A percentile compares a stretch with the other conserved stretches of the same genome.
These are phyloP conservation scores for Cassiopea andromeda DNA, from an alignment of 30 jellyfish, hydroid and myxozoan genomes.

Conservation along the genomic window DNA sequence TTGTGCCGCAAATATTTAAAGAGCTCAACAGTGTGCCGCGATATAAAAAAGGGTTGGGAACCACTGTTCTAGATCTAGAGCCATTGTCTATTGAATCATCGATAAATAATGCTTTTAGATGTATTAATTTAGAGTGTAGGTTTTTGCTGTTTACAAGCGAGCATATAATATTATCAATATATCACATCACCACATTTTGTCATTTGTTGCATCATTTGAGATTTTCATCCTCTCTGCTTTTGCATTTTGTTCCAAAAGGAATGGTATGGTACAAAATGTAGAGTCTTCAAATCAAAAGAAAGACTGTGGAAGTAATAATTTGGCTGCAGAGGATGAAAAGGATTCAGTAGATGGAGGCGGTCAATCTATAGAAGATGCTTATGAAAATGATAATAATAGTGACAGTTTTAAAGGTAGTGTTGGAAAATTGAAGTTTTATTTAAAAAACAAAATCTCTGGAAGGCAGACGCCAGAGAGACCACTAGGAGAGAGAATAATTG, in stretches of 20 bases:
- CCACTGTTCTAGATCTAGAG: too few species aligned
- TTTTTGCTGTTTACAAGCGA: too few species aligned
- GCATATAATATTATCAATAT: too few species aligned
- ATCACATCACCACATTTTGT: too few species aligned
- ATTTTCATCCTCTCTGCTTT: background rate
- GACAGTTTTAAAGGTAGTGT: background rate
- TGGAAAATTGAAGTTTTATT: background rate
- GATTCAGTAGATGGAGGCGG: background rate
- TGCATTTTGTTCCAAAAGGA: background rate
- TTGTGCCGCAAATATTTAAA: too few species aligned
- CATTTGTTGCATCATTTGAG: background rate
- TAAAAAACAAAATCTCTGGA: constrained; percentile 26
- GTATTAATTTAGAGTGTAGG: too few species aligned
- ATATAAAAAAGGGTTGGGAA: too few species aligned
- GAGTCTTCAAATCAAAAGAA: background rate
- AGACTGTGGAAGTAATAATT: background rate
- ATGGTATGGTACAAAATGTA: background rate
- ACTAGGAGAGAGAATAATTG: constrained; percentile 21
- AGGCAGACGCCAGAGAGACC: constrained; percentile 30
- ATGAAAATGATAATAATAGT: background rate
- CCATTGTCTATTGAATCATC: too few species aligned
- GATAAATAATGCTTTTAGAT: too few species aligned
- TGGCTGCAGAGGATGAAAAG: background rate
- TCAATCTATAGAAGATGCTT: background rate
- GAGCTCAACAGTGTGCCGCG: too few species aligned